Evolutionary conservation across 1,140 invertebrate species (phyloP).

Genomic region (Maconellicoccus hirsutus): DNA sequence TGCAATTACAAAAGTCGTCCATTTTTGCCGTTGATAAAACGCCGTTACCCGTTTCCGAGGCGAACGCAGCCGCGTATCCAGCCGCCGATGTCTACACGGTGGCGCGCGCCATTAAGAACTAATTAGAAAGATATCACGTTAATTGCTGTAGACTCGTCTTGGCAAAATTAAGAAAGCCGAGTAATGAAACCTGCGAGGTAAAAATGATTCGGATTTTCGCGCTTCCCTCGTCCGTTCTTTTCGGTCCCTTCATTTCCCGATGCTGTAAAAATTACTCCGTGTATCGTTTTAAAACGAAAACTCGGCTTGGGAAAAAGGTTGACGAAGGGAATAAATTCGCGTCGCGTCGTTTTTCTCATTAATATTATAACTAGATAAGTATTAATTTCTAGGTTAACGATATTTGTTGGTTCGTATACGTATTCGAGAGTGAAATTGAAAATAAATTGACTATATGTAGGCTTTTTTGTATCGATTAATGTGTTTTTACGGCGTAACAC

Average conservation of each 20-base stretch:
- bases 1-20: conserved; percentile 1
- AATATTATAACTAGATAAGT: conserved; percentile 11
- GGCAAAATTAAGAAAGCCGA: conserved; percentile 15
- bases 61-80: no score
- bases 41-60: no score
- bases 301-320: not conserved
- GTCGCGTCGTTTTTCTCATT: conserved; percentile 7
- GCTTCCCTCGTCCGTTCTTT: no score
- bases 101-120: conserved; percentile 7
- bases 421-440: not conserved
- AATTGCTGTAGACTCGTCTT: conserved; percentile 17
- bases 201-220: conserved; percentile 14
- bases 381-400: not conserved
- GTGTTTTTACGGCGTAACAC: no score
- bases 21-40: not conserved
- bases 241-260: no score
- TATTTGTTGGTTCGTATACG: conserved; percentile 1
- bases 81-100: not conserved
- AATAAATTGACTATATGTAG: not conserved
- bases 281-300: not conserved
- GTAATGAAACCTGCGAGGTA: conserved; percentile 14
- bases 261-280: not conserved
- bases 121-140: conserved; percentile 20
- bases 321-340: conserved; percentile 15
- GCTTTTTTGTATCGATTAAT: not conserved